Base-by-base conservation (phyloP, 1,140 invertebrate species). In the Macrocentrus cingulum region DNA sequence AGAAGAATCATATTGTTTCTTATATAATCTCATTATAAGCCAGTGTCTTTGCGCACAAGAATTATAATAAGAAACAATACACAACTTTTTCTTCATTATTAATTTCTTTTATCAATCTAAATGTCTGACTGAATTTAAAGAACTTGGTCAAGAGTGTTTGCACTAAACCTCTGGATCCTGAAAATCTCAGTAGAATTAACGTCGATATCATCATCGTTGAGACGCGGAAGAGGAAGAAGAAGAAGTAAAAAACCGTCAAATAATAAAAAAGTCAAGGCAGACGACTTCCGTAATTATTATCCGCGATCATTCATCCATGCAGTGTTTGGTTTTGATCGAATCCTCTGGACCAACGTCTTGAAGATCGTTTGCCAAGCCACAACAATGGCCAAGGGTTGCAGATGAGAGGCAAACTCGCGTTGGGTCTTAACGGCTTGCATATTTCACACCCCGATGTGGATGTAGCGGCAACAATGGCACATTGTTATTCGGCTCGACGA, bases 371-470 rank as follows among this genome's bases (percentile, higher is more conserved):
- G 16, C 49, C 37, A 11, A 19, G 8, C 15, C 49, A 51, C 49
- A 51, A 51, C 49, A 51, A 51, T 51, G 49, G 49, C 29, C 49
- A 51, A 9, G 11, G 20, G 20, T n/a, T 19, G 19, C n/a, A 13
- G 15, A 25, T 5, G 46, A 23, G 49, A 51, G 55, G 34, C 36
- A 59, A 45, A 42, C 54, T 59, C 56, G 53, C 55, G 61, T 58
- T 34, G 42, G 65, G 65, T 68, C 66, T 68, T 67, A 68, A 68
- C 60, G 60, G 66, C 66, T 61, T 71, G 66, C 67, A 72, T 72
- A 74, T 72, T 72, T 74, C 66, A 69, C 65, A 62, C 62, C 62
- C 63, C 62, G 63, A 70, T 74, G 65, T 62, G 63, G 65, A 68
- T 70, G 67, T 67, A 63, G 65, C 59, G 63, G 56, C 53, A 67